Evolutionary conservation across 2,113 vertebrate species (phyloP), one percentile per base, ranked within the genome.

Genomic region (Odontophorus gujanensis): DNA sequence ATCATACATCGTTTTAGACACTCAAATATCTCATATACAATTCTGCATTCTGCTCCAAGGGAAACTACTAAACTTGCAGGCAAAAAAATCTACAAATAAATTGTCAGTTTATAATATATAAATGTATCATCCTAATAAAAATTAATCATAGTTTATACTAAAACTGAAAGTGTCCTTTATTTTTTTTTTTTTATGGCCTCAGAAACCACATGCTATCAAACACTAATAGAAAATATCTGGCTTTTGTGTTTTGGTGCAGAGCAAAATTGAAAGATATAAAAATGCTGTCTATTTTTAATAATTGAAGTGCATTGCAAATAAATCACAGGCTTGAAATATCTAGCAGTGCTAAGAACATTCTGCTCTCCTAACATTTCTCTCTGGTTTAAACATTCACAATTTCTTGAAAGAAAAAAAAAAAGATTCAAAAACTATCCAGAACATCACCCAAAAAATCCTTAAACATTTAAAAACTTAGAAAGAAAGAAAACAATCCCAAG

Each of bases 1-100:
- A 99, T 99, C 99, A 99, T 99, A 98, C 98, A 98, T 99, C 98
- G 98, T 98, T 99, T 98, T 98, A 98, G 98, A 98, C 98, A 98
- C 98, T 99, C 98, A 98, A 98, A 98, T 98, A 99, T 98, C 99
- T 99, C 98, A 98, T 98, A 98, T 98, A 98, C 97, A 98, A 99
- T 98, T 99, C 98, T 98, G 98, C 97, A 98, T 98, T 98, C 97
- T 95, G 90, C 96, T 96, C 94, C 63, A 61, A 96, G 97, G 95
- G 95, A 98, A 99, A 98, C 98, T 97, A 97, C 98, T 98, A 97
- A 98, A 98, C 97, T 98, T 97, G 97, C 95, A 97, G 97, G 97
- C 10, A 3, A 98, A 98, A 93, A 85, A 93, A 96, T 96, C 97
- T 97, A 96, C 94, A 97, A 97, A 98, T 97, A 98, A 97, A 98